Evolutionary conservation across 2,797 vertebrate genomes (phyloP).

Genomic region (Acrocephalus scirpaceus): DNA sequence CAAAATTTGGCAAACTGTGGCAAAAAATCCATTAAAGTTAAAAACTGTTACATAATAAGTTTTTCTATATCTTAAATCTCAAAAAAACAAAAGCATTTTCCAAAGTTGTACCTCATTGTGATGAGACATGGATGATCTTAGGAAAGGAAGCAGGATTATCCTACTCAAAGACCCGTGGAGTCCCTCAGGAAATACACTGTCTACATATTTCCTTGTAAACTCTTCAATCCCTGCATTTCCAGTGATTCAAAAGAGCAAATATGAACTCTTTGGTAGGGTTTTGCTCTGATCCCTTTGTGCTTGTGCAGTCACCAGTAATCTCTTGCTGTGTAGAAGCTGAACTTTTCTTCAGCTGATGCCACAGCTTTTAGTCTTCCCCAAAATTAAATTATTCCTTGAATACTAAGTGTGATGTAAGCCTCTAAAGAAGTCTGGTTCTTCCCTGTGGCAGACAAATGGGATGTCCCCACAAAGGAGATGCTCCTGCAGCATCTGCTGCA

Average conservation of each 20-base stretch:
- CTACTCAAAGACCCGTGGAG: background rate
- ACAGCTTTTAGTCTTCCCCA: background rate
- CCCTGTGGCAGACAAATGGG: background rate
- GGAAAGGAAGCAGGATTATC: background rate
- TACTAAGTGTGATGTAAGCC: background rate
- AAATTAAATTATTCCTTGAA: background rate
- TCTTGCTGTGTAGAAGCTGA: background rate
- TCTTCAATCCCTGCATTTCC: background rate
- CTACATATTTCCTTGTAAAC: background rate
- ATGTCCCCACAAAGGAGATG: background rate
- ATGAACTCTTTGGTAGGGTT: background rate
- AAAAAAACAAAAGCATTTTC: background rate
- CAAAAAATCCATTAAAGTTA: background rate
- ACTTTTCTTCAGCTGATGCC: background rate
- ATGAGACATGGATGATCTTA: background rate
- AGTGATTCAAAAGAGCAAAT: background rate
- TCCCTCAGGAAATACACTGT: background rate
- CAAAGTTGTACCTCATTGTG: background rate
- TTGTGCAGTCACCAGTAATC: accelerated
- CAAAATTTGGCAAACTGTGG: background rate
- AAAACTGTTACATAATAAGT: background rate
- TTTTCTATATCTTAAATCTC: background rate
- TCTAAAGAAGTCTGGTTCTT: background rate
- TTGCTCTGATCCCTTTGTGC: background rate
- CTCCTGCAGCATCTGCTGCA: background rate